Evolutionary conservation across 2,888 invertebrate species (phyloP).

Genomic region (Acholoe squamosa): DNA sequence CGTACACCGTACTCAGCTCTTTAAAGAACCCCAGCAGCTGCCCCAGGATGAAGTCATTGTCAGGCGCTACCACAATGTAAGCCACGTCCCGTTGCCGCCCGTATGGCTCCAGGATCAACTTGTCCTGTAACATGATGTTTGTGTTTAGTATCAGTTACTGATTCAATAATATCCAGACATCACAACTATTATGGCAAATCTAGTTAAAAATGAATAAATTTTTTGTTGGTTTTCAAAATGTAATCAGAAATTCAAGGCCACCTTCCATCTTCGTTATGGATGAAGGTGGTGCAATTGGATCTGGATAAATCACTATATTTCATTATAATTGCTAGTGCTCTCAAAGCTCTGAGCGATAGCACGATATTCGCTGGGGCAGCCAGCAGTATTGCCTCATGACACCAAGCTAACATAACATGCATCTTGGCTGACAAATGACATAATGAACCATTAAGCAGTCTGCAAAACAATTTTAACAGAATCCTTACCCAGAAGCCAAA

Average conservation of each 20-base stretch:
- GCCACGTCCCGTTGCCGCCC: conserved; percentile 97
- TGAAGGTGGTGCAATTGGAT: too few species aligned
- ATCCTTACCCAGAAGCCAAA: conserved; percentile 91
- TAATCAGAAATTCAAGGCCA: neutral
- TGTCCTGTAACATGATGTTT: conserved; percentile 89
- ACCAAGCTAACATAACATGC: too few species aligned
- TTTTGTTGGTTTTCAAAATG: neutral
- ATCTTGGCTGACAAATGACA: too few species aligned
- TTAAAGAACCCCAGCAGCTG: conserved; percentile 94
- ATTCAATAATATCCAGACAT: neutral
- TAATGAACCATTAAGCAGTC: too few species aligned
- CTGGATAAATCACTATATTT: too few species aligned
- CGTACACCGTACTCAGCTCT: conserved; percentile 96
- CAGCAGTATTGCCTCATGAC: neutral
- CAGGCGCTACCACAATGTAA: conserved; percentile 96
- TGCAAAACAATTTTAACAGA: too few species aligned
- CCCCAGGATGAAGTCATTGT: conserved; percentile 91
- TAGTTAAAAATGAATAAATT: neutral
- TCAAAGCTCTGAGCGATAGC: too few species aligned
- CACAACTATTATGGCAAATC: conserved; percentile 37
- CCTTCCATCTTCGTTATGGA: too few species aligned
- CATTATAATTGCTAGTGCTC: too few species aligned
- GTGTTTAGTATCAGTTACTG: too few species aligned
- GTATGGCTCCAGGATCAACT: conserved; percentile 97
- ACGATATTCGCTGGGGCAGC: too few species aligned